Conservation (phyloP, 2,113 vertebrate species). For the Heptranchias perlo region DNA sequence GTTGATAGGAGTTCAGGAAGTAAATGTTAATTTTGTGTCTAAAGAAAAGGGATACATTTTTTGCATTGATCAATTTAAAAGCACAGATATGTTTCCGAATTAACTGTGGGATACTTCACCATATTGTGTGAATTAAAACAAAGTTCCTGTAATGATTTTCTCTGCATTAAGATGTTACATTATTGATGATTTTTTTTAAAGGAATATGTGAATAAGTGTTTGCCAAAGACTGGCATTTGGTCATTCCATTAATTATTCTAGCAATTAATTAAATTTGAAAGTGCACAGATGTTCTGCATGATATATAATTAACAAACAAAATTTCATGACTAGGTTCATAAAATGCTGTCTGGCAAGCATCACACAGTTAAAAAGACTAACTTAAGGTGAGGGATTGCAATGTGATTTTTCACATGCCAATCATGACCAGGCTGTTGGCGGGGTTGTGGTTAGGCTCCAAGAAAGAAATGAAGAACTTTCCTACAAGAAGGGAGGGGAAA, state of each 20-base stretch:
- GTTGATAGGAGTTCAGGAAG: constrained; percentile 94
- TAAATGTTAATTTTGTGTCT: constrained; percentile 99
- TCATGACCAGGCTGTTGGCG: neutral
- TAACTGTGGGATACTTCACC: neutral
- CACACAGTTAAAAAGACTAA: neutral
- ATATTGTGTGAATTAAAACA: neutral
- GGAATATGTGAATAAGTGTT: neutral
- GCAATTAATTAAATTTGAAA: neutral
- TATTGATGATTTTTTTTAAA: neutral
- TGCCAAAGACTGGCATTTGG: neutral
- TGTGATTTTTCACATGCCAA: neutral
- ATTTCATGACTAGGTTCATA: neutral
- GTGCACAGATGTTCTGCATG: neutral
- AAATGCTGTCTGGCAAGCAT: neutral
- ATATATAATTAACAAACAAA: neutral
- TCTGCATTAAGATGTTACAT: neutral
- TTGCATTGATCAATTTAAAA: constrained; percentile 19
- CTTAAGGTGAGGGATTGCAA: neutral
- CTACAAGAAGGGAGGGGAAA: neutral
- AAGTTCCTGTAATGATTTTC: neutral
- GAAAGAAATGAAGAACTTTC: neutral
- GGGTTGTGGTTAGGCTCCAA: neutral
- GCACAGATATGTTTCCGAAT: constrained; percentile 6
- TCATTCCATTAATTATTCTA: neutral
- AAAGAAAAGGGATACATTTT: constrained; percentile 78